Evolutionary conservation across 2,113 vertebrate species (phyloP), one percentile per base, ranked within the genome.

Genomic region (Oophaga pumilio): DNA sequence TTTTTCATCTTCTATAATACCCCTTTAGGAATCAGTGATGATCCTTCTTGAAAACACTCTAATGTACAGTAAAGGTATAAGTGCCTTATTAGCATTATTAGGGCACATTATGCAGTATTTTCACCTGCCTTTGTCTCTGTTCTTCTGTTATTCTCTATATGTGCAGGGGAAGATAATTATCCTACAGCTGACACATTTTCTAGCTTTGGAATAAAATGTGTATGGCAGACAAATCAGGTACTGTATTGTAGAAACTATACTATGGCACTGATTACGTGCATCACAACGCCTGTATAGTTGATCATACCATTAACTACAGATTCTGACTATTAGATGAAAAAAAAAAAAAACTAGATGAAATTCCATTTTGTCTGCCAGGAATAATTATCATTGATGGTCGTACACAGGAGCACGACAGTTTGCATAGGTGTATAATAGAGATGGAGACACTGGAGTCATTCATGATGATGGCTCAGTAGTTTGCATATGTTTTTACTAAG

Each of bases 401-500:
- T 3, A 66, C 62, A 71, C 12, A 33, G 68, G 26, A 71, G 68
- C 66, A 0, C 13, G 5, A 43, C 0, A 2, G 7, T 14, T 28
- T 56, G 50, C 52, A 78, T 78, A 56, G n/a, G 43, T 24, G 14
- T 52, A 76, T 28, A 52, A 52, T 20, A 24, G 52, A 26, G 7
- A 20, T 22, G 20, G 22, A 26, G 74, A 52, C 15, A 76, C 43
- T 43, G 11, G 18, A 52, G 20, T 3, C 2, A 57, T 26, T 78
- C 24, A 10, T 78, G 11, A 24, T 56, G 52, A 20, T 57, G 14
- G 15, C 20, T 5, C 8, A 10, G 8, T 77, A n/a, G 6, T 77
- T 77, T 77, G 76, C 76, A 77, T 56, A 77, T 77, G 76, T n/a
- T 77, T 77, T 56, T 24, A 56, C 76, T 76, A 56, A 4, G 2